Base-by-base conservation (phyloP, 2,797 vertebrate genomes). In the Danionella dracula region DNA sequence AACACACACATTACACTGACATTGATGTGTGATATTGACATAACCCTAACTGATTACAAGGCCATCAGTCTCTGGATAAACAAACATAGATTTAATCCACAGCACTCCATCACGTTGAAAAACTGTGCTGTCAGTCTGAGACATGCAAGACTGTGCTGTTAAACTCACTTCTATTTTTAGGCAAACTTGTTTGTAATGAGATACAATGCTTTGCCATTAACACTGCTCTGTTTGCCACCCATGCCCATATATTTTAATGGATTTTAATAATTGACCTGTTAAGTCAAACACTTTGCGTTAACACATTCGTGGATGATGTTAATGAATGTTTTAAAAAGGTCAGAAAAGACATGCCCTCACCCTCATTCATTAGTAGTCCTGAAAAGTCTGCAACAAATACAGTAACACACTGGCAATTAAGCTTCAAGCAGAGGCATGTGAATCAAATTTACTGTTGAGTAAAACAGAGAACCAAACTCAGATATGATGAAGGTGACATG, bases 51-150 rank as follows among this genome's bases (percentile, higher is more conserved):
- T 21, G 31, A 66, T 45, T 66, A 55, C 41, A 35, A 27, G 41
- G 20, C 62, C 62, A 55, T 66, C 50, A 55, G 62, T 55, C 63
- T 55, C 37, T 66, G 51, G 42, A 46, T 55, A 56, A 66, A 66
- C 53, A 66, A 66, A 66, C n/a, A 34, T 51, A 66, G 19, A 44
- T 66, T 54, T 46, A 46, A 55, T 55, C 50, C 42, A 54, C 15
- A 53, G 12, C 62, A 54, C 9, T 44, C 48, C 23, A 55, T 44
- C 49, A 55, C 16, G 50, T 16, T 53, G 48, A 65, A 65, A 54
- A 65, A 62, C 34, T 38, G 45, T 62, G 45, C 45, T 50, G 59
- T 40, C 59, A 50, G 10, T 50, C 20, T 38, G 21, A 40, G 59
- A 20, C 8, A 32, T 32, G 16, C 37, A 32, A 42, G 46, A 42